phyloP scores from a whole-genome alignment of 2,888 invertebrate genomes.

The Cosmopolites sordidus region DNA sequence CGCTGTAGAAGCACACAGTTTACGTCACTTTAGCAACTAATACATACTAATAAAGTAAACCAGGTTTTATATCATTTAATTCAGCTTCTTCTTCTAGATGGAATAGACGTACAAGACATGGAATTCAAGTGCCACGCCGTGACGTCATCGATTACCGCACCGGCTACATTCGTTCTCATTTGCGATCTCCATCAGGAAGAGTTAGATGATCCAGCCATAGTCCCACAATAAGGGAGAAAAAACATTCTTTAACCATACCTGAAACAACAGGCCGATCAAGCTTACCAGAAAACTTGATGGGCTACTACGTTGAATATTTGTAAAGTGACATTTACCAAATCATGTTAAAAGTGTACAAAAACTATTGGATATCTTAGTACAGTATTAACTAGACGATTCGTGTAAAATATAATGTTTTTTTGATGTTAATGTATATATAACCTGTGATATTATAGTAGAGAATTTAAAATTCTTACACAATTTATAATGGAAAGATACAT shows the following conservation, averaged over 20 bases:
- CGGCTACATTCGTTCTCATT: constrained; percentile 86
- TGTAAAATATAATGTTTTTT: no score
- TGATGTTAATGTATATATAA: no score
- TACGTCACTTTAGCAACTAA: no score
- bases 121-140: constrained; percentile 53
- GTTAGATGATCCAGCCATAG: constrained; percentile 71
- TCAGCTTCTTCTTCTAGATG: constrained; percentile 62
- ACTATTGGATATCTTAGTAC: no score
- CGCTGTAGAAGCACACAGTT: no score
- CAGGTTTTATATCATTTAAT: no score
- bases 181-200: constrained; percentile 88
- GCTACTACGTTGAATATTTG: constrained; percentile 17
- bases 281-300: constrained; percentile 20
- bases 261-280: constrained; percentile 15
- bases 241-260: constrained; percentile 18
- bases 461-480: no score
- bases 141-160: constrained; percentile 76
- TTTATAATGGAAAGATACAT: no score
- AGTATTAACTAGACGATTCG: no score
- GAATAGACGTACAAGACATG: constrained; percentile 67
- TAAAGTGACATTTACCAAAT: neutral
- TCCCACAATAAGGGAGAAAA: constrained; percentile 11
- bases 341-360: no score
- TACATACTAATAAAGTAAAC: no score
- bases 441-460: no score